Evolutionary conservation across 2,113 vertebrate species (phyloP), one percentile per base, ranked within the genome.

Genomic region (Girardinichthys multiradiatus): DNA sequence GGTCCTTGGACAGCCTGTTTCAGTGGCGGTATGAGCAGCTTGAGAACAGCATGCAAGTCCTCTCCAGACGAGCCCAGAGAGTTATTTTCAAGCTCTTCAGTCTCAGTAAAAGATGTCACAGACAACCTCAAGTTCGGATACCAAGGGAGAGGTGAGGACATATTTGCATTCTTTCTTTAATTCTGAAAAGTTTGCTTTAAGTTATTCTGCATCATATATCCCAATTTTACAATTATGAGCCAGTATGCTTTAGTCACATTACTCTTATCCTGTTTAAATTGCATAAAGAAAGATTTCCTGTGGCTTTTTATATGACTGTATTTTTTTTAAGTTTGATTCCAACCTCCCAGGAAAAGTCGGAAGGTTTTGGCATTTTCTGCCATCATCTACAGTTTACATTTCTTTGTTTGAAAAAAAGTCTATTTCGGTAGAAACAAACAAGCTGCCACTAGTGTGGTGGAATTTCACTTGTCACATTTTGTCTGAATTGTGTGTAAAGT

Each of bases 1-100:
- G 97, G 97, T 96, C 96, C 14, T 93, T 96, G 94, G 97, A 99
- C 90, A 94, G 92, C 68, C 90, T 93, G 83, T 98, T 99, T 87
- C 97, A 99, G 68, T 95, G 96, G 51, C 95, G 97, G 26, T 97
- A 97, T 2, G 96, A 97, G 71, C 96, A 96, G 86, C 94, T 99
- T 82, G 96, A 98, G 85, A 96, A 57, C 94, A 96, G 92, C 93
- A 97, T 96, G 96, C 95, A 90, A 37, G 92, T 93, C 9, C 95
- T 99, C 29, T 96, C 95, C 85, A 93, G 91, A 62, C 96, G 97
- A 88, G 97, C 97, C 1, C 95, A 98, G 87, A 95, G 95, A 87
- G 96, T 97, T 60, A 95, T 98, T 70, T 96, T 96, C 91, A 99
- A 98, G 85, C 96, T 99, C 87, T 99, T 98, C 77, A 96, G 96